A percentile compares a stretch with the other conserved stretches of the same genome.
Conservation (phyloP, 1,140 invertebrate genomes). For the Drosophila takahashii region DNA sequence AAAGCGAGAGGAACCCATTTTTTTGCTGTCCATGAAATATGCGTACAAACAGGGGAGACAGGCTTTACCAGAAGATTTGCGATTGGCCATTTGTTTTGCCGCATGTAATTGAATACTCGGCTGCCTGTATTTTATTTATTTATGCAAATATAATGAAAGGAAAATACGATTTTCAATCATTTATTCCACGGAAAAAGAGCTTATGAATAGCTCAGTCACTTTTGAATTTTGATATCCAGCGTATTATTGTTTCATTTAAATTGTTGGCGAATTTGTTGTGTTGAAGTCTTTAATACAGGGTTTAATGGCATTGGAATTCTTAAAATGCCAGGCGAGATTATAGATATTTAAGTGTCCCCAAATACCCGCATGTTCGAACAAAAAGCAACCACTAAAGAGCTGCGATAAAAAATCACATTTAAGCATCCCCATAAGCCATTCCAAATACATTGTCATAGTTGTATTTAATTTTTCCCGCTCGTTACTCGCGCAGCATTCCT, state of each 20-base stretch:
- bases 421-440: conserved; percentile 38
- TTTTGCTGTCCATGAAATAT: conserved; percentile 49
- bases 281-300: neutral
- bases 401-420: conserved; percentile 51
- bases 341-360: conserved; percentile 15
- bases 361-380: conserved; percentile 36
- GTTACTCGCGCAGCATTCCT: no score
- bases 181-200: neutral
- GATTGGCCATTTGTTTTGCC: conserved; percentile 68
- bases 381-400: conserved; percentile 30
- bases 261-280: neutral
- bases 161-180: conserved; percentile 33
- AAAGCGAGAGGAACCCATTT: neutral
- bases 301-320: conserved; percentile 9
- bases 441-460: conserved; percentile 43
- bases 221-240: neutral
- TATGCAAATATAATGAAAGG: conserved; percentile 47
- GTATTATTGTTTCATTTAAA: neutral
- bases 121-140: conserved; percentile 25
- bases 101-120: conserved; percentile 64
- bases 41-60: conserved; percentile 9
- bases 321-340: conserved; percentile 31
- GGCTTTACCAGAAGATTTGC: conserved; percentile 60
- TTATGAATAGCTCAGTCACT: neutral
- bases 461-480: conserved; percentile 30